phyloP scores from a whole-genome alignment of 2,113 vertebrate genomes.

The Neodon shergylaensis region DNA sequence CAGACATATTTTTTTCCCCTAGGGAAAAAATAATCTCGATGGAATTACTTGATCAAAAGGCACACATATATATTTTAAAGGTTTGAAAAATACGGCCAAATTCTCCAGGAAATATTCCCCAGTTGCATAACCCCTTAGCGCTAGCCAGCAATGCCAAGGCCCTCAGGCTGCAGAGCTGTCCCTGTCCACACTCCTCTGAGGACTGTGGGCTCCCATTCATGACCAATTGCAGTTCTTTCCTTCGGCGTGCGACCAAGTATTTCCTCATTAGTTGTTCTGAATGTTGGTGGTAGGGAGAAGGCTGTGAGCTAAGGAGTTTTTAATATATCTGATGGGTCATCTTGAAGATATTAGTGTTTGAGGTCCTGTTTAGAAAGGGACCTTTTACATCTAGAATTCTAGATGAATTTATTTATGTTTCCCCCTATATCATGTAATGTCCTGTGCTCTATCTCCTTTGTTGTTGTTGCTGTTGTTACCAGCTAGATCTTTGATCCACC shows the following conservation, averaged over 20 bases:
- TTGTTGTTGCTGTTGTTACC: too few species aligned
- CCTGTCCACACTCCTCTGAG: neutral
- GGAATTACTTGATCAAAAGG: neutral
- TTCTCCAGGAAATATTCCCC: neutral
- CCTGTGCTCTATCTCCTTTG: neutral
- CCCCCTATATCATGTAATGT: neutral
- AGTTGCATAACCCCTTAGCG: neutral
- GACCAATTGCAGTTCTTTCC: conserved; percentile 6
- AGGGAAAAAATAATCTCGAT: neutral
- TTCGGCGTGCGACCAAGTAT: neutral
- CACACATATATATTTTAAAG: neutral
- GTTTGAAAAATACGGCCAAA: neutral
- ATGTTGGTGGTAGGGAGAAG: neutral
- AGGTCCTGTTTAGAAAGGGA: neutral
- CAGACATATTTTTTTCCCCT: neutral
- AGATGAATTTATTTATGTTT: neutral
- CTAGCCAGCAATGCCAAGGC: neutral
- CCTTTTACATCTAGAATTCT: neutral
- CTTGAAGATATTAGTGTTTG: neutral
- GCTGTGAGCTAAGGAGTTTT: neutral
- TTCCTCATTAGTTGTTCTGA: neutral
- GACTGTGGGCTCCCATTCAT: neutral
- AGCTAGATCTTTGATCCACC: conserved; percentile 14
- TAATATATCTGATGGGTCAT: neutral
- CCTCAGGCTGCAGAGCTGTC: too few species aligned